These are phyloP conservation scores for Phragmatobia fuliginosa DNA, from an alignment of 2,888 invertebrate genomes.

Conservation along the genomic window DNA sequence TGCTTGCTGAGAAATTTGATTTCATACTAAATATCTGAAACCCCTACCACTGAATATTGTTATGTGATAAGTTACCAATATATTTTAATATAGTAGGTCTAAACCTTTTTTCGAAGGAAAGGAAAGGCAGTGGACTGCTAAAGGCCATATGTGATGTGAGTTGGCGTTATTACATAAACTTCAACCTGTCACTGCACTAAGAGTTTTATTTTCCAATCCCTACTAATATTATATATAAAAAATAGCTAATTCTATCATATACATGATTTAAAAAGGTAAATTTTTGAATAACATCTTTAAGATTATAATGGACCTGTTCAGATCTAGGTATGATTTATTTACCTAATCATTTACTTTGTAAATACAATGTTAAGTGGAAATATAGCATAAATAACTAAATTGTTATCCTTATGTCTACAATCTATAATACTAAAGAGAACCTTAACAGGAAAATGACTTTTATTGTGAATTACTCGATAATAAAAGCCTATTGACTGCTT, in stretches of 20 bases:
- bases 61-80: neutral
- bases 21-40: neutral
- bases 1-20: constrained; percentile 29
- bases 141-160: too few species aligned
- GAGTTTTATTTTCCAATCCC: neutral
- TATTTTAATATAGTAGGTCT: too few species aligned
- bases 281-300: neutral
- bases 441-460: neutral
- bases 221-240: too few species aligned
- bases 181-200: neutral
- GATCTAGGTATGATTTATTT: neutral
- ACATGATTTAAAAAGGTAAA: neutral
- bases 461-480: too few species aligned
- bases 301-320: neutral
- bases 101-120: too few species aligned
- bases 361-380: neutral
- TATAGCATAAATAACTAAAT: neutral
- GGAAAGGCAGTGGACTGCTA: too few species aligned
- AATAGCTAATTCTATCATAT: too few species aligned
- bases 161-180: neutral
- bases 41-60: neutral
- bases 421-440: neutral
- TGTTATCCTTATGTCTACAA: neutral
- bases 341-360: neutral
- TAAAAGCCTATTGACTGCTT: too few species aligned